Evolutionary conservation across 2,797 vertebrate species (phyloP), one percentile per base, ranked within the genome.

Genomic region (Gymnocypris eckloni): DNA sequence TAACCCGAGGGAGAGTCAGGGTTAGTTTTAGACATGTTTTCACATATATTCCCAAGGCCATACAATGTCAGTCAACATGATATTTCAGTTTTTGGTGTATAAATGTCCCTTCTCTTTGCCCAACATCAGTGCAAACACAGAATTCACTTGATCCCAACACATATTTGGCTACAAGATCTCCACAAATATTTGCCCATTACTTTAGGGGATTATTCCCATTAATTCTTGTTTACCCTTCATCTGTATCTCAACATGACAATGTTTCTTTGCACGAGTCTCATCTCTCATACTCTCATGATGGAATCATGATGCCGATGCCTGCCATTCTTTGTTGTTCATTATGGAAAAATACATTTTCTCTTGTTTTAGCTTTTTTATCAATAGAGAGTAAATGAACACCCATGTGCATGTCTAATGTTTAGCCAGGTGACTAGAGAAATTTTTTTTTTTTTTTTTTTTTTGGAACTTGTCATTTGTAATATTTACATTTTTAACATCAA

Each of bases 151-250:
- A 52, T 87, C 72, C 56, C 12, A 37, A 59, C 43, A 61, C 20
- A 79, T 66, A 50, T 66, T 83, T 64, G 41, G 15, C 54, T 37
- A 43, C 52, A 79, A 52, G 22, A 76, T 72, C 59, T 67, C 56
- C 22, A 76, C 43, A 84, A 45, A 67, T 77, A 28, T 69, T 59
- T 69, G 48, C 6, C 64, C 79, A 12, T 71, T 64, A 77, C 48
- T 87, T 85, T 28, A 67, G 52, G 43, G 71, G 67, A 77, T 81
- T 78, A 64, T 43, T 64, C 41, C 67, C 75, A 86, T 86, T 79
- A 52, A 5, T 52, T 64, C 43, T 78, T 54, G 64, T 82, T 84
- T 77, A 59, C 37, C 12, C 28, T 25, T 75, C 28, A 56, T 33
- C 50, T 37, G 18, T 15, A 80, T 52, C 52, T 39, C 71, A 25